These are phyloP conservation scores for Mionectes olivaceus DNA, from an alignment of 2,797 vertebrate species.

Conservation along the genomic window DNA sequence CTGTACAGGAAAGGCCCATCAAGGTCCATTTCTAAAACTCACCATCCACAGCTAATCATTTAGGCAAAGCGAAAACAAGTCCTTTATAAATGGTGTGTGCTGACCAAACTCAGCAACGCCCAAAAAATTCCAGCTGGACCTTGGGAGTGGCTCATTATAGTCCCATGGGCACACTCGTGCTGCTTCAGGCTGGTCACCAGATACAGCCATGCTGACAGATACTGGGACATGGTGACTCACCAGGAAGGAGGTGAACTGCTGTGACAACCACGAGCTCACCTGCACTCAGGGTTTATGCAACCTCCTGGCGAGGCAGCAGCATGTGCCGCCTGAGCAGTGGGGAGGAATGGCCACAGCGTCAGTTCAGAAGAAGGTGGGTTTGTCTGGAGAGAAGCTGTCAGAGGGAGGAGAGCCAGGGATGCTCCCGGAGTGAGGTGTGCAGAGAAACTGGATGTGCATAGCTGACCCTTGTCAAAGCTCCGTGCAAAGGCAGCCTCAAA, in stretches of 20 bases:
- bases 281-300: neutral
- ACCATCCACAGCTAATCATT: neutral
- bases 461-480: neutral
- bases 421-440: neutral
- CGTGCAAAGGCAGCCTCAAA: rapidly evolving
- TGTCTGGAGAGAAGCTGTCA: neutral
- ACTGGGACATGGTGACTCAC: constrained; percentile 37
- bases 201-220: neutral
- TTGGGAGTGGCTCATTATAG: constrained; percentile 5
- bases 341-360: rapidly evolving
- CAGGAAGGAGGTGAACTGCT: neutral
- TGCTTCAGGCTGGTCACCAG: neutral
- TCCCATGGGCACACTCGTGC: neutral
- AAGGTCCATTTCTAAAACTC: neutral
- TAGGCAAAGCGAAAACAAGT: neutral
- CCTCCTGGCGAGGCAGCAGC: neutral
- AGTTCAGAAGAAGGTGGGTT: neutral
- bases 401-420: neutral
- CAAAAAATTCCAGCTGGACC: neutral
- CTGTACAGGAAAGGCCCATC: neutral
- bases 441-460: rapidly evolving
- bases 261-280: neutral
- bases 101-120: neutral
- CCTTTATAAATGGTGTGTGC: neutral
- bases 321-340: neutral